Base-by-base conservation (phyloP, 2,113 vertebrate genomes). In the Parotia lawesii region DNA sequence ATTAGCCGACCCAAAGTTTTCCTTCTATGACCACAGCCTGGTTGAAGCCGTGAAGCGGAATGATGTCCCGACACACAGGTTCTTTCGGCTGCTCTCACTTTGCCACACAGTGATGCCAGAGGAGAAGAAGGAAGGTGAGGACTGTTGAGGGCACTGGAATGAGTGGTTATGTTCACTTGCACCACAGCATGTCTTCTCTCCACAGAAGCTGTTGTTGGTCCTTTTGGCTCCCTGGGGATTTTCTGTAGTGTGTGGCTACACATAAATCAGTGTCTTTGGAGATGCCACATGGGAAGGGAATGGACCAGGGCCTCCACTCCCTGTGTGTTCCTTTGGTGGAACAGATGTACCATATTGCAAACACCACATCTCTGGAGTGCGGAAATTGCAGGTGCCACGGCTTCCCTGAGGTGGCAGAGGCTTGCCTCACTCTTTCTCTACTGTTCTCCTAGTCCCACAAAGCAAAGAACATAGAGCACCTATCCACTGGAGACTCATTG, bases 51-150 rank as follows among this genome's bases (percentile, higher is more conserved):
- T 99, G 94, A 98, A 96, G 92, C 72, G 56, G 20, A 96, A 82
- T 23, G 98, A 98, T 65, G 57, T 5, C 2, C 91, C 97, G 0
- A 98, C 98, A 0, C 98, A 98, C 50, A 85, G 93, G n/a, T 99
- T 99, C 96, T 99, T 99, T 96, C 98, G 98, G 12, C 96, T 99
- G 64, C 98, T 99, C 76, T 98, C 99, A 4, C 93, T 99, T 23
- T 99, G 99, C 79, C 99, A 99, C 95, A 99, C 99, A 0, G 99
- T 99, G 90, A 99, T 99, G 98, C 96, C 98, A 5, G 99, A 99
- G 87, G 99, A 99, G 85, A 99, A 99, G 95, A 97, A 94, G 25
- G 97, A 98, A 94, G 99, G 99, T 99, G 94, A 98, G 98, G 28
- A 45, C 31, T 87, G 9, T 11, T 66, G 72, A 71, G 67, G 35